Percentiles rank a stretch among this genome's conserved stretches.
phyloP scores from a whole-genome alignment of 2,797 vertebrate species.

The Syndactyla subalaris region DNA sequence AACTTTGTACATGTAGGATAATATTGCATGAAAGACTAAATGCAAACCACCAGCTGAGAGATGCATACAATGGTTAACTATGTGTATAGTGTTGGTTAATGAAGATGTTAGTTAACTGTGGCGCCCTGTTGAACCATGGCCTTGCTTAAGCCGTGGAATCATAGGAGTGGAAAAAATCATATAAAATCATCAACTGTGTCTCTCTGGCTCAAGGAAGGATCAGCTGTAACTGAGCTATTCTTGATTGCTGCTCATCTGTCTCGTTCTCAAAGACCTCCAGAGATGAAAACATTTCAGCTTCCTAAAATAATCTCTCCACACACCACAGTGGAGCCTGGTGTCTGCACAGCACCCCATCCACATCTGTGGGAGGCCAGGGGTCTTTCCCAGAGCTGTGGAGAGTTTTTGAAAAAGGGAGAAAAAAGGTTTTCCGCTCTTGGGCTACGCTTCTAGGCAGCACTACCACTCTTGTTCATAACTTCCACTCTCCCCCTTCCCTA shows the following conservation, averaged over 20 bases:
- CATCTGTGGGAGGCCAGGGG: neutral
- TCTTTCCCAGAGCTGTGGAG: neutral
- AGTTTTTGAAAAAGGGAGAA: neutral
- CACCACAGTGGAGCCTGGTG: accelerated
- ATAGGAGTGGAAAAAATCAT: neutral
- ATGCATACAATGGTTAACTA: neutral
- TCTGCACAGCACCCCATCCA: neutral
- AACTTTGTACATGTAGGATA: neutral
- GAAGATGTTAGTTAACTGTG: neutral
- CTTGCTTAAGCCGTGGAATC: neutral
- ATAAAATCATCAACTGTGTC: neutral
- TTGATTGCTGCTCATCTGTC: neutral
- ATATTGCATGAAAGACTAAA: neutral
- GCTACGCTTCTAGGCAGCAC: neutral
- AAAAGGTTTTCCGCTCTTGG: accelerated
- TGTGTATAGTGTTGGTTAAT: neutral
- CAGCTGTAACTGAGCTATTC: neutral
- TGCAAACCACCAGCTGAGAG: neutral
- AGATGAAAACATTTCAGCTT: neutral
- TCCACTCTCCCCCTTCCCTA: neutral
- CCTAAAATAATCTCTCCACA: neutral
- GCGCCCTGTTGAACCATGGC: neutral
- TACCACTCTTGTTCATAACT: neutral
- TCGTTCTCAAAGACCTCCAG: neutral
- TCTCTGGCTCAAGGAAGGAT: neutral